Evolutionary conservation across 2,888 invertebrate species (phyloP).

Genomic region (Periphyllus acericola): DNA sequence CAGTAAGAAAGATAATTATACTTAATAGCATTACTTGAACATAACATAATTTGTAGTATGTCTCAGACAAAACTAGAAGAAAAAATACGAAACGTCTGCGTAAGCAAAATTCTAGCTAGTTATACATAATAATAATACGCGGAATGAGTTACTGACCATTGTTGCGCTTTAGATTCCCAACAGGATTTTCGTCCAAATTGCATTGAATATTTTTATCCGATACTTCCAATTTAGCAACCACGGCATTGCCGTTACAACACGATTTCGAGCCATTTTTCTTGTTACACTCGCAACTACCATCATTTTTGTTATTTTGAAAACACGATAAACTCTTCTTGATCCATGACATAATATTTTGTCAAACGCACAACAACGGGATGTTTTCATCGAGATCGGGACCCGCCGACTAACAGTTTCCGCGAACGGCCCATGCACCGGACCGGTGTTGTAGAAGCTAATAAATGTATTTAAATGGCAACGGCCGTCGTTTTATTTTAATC

Average conservation of each 20-base stretch:
- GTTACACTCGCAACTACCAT: neutral
- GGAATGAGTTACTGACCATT: constrained; percentile 14
- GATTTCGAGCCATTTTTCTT: constrained; percentile 11
- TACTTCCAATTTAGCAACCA: neutral
- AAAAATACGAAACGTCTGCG: neutral
- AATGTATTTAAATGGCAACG: neutral
- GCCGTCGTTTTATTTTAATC: neutral
- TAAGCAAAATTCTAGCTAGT: no score
- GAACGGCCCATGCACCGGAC: neutral
- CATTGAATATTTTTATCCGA: constrained; percentile 49
- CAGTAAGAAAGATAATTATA: no score
- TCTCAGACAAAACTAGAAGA: neutral
- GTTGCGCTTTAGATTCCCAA: neutral
- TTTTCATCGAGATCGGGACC: neutral
- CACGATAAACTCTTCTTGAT: constrained; percentile 50
- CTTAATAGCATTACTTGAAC: no score
- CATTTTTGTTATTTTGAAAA: constrained; percentile 30
- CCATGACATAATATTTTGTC: constrained; percentile 32
- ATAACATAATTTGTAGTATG: no score
- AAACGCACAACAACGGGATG: neutral
- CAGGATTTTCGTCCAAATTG: constrained; percentile 23
- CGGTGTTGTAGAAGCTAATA: neutral
- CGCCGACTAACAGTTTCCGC: neutral
- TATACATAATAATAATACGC: neutral
- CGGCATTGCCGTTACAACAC: neutral